phyloP scores from a whole-genome alignment of 2,113 vertebrate genomes.

The Elgaria multicarinata region DNA sequence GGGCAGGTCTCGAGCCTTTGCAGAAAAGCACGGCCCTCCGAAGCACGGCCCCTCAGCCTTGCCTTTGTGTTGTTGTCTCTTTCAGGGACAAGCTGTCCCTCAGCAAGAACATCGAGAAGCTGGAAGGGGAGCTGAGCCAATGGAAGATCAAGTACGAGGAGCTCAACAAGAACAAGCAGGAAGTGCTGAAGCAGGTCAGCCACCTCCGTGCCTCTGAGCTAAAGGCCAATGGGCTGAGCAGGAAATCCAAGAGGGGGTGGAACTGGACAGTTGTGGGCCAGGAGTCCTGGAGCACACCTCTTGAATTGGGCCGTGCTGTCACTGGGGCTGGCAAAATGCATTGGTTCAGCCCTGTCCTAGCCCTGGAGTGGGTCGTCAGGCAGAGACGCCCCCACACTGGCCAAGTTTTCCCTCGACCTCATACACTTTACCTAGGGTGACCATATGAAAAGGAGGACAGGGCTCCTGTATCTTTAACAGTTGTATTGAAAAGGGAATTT shows the following conservation, averaged over 20 bases:
- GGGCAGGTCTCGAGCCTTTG: not conserved
- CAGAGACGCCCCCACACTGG: not conserved
- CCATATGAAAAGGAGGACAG: too few relatives aligned
- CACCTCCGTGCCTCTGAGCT: not conserved
- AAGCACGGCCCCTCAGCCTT: not conserved
- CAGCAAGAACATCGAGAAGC: slow-evolving; percentile 92
- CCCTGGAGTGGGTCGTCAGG: not conserved
- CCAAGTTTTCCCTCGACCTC: not conserved
- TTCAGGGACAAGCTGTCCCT: slow-evolving; percentile 91
- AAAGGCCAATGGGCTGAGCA: not conserved
- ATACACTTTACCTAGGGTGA: too few relatives aligned
- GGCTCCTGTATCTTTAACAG: too few relatives aligned
- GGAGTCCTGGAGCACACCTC: not conserved
- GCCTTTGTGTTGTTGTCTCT: not conserved
- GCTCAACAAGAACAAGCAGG: slow-evolving; percentile 94
- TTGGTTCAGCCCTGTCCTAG: not conserved
- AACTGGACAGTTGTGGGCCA: not conserved
- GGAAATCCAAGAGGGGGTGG: too few relatives aligned
- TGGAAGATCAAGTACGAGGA: slow-evolving; percentile 98
- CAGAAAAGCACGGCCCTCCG: not conserved
- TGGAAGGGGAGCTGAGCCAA: slow-evolving; percentile 92
- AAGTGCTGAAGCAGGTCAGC: slow-evolving; percentile 93
- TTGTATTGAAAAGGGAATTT: too few relatives aligned
- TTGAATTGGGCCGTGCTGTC: not conserved
- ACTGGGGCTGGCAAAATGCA: not conserved